phyloP scores from a whole-genome alignment of 2,888 invertebrate species.

The Drosophila acutilabella region DNA sequence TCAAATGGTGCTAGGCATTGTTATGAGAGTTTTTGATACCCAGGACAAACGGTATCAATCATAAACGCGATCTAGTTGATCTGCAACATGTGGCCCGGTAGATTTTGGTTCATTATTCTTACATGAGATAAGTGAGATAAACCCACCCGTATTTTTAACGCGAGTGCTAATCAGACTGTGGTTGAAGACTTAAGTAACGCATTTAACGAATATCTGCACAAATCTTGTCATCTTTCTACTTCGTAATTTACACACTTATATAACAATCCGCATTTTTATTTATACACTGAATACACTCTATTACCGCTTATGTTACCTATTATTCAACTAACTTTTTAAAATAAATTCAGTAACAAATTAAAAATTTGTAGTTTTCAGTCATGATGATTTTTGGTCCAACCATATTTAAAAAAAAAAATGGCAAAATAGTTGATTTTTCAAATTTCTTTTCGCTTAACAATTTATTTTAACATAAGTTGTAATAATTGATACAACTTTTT shows the following conservation, averaged over 20 bases:
- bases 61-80: background rate
- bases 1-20: background rate
- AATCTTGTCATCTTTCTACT: background rate
- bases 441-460: slow-evolving; percentile 69
- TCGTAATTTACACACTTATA: no score
- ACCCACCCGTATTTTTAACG: background rate
- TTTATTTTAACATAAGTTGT: slow-evolving; percentile 80
- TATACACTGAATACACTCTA: no score
- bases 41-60: background rate
- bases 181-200: background rate
- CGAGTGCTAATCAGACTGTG: background rate
- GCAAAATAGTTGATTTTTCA: slow-evolving; percentile 14
- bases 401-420: background rate
- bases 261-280: no score
- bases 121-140: background rate
- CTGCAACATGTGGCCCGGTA: background rate
- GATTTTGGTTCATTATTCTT: background rate
- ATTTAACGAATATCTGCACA: background rate
- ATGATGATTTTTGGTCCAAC: no score
- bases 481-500: slow-evolving; percentile 64
- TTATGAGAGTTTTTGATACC: background rate
- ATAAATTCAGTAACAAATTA: no score
- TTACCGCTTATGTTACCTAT: no score
- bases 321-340: no score
- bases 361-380: no score